Evolutionary conservation across 2,797 vertebrate species (phyloP).

Genomic region (Sebastiscus tertius): DNA sequence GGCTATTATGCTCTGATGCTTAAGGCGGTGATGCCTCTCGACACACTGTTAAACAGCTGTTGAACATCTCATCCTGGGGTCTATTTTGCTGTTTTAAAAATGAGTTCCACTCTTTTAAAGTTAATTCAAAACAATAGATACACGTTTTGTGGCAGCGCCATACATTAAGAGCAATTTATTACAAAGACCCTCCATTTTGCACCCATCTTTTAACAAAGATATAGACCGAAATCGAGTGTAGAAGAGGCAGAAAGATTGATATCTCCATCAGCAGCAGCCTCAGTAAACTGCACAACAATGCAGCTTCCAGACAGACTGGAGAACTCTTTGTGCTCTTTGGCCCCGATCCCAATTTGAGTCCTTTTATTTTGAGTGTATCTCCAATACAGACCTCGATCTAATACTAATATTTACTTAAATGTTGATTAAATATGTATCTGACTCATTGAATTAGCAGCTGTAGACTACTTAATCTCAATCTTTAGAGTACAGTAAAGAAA

Average conservation of each 20-base stretch:
- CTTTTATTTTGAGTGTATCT: not conserved
- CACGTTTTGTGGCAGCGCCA: not conserved
- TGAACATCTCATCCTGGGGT: not conserved
- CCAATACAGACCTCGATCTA: not conserved
- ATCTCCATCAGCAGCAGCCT: not conserved
- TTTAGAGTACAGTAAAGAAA: too few species aligned
- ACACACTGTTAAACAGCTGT: not conserved
- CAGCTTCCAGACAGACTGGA: not conserved
- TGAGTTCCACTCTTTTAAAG: not conserved
- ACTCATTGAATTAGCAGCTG: not conserved
- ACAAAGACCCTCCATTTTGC: not conserved
- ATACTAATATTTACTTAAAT: not conserved
- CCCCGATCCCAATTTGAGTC: not conserved
- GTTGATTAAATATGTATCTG: not conserved
- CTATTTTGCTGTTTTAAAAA: not conserved
- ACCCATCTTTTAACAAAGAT: not conserved
- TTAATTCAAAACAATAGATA: not conserved
- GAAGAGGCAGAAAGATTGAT: not conserved
- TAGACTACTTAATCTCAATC: not conserved
- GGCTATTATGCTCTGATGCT: not conserved
- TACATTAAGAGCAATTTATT: not conserved
- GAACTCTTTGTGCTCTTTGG: not conserved
- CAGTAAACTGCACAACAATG: not conserved
- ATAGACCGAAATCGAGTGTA: not conserved
- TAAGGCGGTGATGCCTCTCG: not conserved